Evolutionary conservation across 2,888 invertebrate species (phyloP), one percentile per base, ranked within the genome.

Genomic region (Amiota mariae): DNA sequence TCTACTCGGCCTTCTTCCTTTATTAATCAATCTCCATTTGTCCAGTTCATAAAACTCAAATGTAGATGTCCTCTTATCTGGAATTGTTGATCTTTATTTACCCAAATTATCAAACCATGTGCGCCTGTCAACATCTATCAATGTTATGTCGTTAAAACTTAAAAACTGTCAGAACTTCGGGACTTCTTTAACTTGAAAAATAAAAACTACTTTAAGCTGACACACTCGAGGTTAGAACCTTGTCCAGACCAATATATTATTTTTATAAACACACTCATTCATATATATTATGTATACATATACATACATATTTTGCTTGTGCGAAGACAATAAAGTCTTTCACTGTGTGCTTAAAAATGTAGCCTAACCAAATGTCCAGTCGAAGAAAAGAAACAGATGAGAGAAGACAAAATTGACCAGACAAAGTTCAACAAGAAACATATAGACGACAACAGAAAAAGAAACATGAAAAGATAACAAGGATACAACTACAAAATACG

Each of bases 401-500:
- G 36, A 36, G 36, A 36, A 36, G 36, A 36, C 36, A 36, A 36
- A 36, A 36, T 36, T 36, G 36, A 36, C 54, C 54, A 10, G 11
- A 9, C 9, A 59, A 11, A 59, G 59, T 59, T 59, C 59, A 59
- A 59, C 15, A 59, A 59, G 36, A 59, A 59, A 11, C 59, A 59
- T 11, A 12, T 8, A 12, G 13, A 46, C 10, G 63, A 13, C 66
- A 47, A 48, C 48, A 48, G 48, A 4, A 36, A 36, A 36, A 4
- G 36, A 36, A 36, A 36, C 36, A 36, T 36, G 8, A 36, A 49
- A n/a, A 10, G 64, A n/a, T 8, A 18, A n/a, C 64, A 64, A 48
- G 18, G 36, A 48, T 36, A 15, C 18, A 66, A 66, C n/a, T n/a
- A n/a, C 15, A 48, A 59, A 48, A 47, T 48, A 24, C 66, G 66